A percentile compares a stretch with the other conserved stretches of the same genome.
Evolutionary conservation across 2,888 invertebrate genomes (phyloP).

Genomic region (Agrotis clavis): DNA sequence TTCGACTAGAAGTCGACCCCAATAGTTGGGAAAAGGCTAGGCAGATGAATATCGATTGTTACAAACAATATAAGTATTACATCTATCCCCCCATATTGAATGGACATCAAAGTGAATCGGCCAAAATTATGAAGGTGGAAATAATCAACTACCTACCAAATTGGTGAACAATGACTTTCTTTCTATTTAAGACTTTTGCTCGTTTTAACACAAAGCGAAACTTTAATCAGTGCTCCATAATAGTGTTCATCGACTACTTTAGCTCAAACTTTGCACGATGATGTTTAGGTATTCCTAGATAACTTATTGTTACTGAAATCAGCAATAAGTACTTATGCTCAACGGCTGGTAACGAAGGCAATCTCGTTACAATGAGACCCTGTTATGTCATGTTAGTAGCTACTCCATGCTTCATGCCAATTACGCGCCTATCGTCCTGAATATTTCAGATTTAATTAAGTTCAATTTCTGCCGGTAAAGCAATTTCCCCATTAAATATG

Average conservation of each 20-base stretch:
- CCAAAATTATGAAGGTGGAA: conserved; percentile 1
- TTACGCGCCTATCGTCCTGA: conserved; percentile 4
- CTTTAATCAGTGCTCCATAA: background rate
- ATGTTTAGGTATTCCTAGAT: background rate
- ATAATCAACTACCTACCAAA: background rate
- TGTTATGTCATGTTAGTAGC: conserved; percentile 13
- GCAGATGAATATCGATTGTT: conserved; percentile 7
- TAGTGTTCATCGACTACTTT: background rate
- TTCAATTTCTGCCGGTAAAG: background rate
- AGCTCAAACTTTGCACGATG: background rate
- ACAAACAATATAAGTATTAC: conserved; percentile 9
- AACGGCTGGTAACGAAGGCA: conserved; percentile 10
- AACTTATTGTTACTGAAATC: background rate
- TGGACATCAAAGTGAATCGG: background rate
- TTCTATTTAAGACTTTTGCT: background rate
- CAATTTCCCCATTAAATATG: background rate
- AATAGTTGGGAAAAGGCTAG: too few relatives aligned
- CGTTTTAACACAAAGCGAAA: background rate
- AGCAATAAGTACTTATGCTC: background rate
- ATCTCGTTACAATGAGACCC: conserved; percentile 2
- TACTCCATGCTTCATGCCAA: conserved; percentile 4
- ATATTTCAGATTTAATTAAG: conserved; percentile 1
- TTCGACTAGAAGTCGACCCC: too few relatives aligned
- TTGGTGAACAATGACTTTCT: background rate
- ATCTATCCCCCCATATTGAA: conserved; percentile 8